Evolutionary conservation across 2,888 invertebrate species (phyloP), one percentile per base, ranked within the genome.

Genomic region (Holacanthella duospinosa): DNA sequence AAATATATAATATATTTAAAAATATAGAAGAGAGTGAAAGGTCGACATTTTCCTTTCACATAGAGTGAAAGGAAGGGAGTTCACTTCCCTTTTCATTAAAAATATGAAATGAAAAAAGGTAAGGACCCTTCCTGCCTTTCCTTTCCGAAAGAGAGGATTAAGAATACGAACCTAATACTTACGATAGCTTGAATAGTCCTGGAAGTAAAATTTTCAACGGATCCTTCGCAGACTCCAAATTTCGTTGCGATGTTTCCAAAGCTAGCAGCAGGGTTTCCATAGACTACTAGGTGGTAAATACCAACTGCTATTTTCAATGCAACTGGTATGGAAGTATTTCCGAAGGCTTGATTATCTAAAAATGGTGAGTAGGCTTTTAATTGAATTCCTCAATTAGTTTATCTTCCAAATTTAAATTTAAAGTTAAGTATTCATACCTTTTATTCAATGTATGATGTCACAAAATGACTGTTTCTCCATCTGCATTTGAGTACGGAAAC

Each of bases 221-320:
- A 25, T 27, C 63, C 63, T 28, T 63, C 63, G 43, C 44, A 27
- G 28, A 60, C 27, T 2, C 48, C 59, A 55, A 55, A 63, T 29
- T 63, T 63, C n/a, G 60, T 55, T 25, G 63, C 63, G 1, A 60
- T 27, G 0, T 55, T 16, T n/a, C 21, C 29, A 43, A 43, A 26
- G 43, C 55, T 26, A 21, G 59, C 1, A 9, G 55, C 29, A n/a
- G n/a, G n/a, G 28, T 36, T 63, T 25, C 63, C 63, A 54, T 43
- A 59, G 6, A 16, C 16, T 9, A 6, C 36, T 9, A 36, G 36
- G 36, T 36, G 36, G 36, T 36, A 36, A 16, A 36, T 16, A 9
- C 36, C 36, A 36, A 36, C 36, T 36, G 36, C 36, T 16, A 36
- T 9, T 36, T 36, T 6, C 36, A 36, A 36, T 36, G 36, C 9